Evolutionary conservation across 1,140 invertebrate species (phyloP).

Genomic region (Plodia interpunctella): DNA sequence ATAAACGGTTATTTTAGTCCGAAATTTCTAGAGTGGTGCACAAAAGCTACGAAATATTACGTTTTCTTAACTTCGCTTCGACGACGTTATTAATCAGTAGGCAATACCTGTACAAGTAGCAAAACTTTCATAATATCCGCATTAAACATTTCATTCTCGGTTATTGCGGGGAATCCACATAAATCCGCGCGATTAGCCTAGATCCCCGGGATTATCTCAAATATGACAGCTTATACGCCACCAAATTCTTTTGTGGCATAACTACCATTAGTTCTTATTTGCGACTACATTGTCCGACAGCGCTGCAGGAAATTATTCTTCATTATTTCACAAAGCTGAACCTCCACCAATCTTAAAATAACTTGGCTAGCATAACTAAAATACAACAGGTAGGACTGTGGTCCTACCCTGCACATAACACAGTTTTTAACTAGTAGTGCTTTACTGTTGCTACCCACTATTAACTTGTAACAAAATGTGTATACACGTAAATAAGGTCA

Average conservation of each 20-base stretch:
- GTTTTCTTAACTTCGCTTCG: too few species aligned
- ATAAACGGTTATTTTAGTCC: too few species aligned
- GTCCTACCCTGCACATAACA: too few species aligned
- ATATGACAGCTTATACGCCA: constrained; percentile 46
- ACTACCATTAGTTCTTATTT: constrained; percentile 66
- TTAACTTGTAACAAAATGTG: too few species aligned
- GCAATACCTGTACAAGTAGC: constrained; percentile 17
- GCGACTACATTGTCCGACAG: constrained; percentile 43
- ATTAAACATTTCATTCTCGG: constrained; percentile 36
- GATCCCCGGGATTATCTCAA: constrained; percentile 55
- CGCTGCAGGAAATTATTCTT: constrained; percentile 58
- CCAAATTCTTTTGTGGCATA: constrained; percentile 59
- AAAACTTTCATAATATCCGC: constrained; percentile 33
- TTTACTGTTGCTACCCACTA: too few species aligned
- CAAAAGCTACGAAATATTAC: too few species aligned
- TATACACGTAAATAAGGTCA: too few species aligned
- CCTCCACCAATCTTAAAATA: too few species aligned
- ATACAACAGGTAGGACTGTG: too few species aligned
- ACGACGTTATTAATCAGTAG: not conserved
- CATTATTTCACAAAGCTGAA: constrained; percentile 45
- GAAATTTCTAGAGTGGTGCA: too few species aligned
- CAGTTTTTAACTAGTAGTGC: too few species aligned
- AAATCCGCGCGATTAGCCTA: constrained; percentile 63
- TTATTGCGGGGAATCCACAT: constrained; percentile 57
- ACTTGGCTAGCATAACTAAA: too few species aligned